A percentile compares a stretch with the other conserved stretches of the same genome.
Evolutionary conservation across 2,113 vertebrate species (phyloP).

Genomic region (Solea senegalensis): DNA sequence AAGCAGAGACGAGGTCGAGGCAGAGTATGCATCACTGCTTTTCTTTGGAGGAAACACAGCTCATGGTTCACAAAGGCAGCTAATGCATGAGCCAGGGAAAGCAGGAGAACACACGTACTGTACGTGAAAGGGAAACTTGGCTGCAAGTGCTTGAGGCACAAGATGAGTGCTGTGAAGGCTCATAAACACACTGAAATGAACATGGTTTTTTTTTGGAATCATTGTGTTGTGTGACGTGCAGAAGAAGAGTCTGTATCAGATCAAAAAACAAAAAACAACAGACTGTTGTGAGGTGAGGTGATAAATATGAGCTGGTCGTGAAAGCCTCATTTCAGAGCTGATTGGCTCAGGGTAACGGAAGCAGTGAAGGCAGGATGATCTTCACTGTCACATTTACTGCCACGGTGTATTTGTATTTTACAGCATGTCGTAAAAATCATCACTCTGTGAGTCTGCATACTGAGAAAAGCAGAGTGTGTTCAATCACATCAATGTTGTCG

Average conservation of each 20-base stretch:
- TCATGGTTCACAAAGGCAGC: conserved; percentile 38
- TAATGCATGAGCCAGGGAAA: conserved; percentile 54
- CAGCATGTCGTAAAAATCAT: too few relatives aligned
- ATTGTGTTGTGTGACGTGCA: not conserved
- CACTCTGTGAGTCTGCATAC: too few relatives aligned
- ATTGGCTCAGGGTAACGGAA: too few relatives aligned
- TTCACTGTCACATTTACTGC: too few relatives aligned
- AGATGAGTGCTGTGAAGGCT: conserved; percentile 9
- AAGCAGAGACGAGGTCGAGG: conserved; percentile 47
- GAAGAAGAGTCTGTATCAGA: not conserved
- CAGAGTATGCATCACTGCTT: conserved; percentile 62
- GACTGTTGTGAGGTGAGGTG: too few relatives aligned
- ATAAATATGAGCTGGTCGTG: too few relatives aligned
- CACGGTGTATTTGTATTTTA: too few relatives aligned
- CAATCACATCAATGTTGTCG: too few relatives aligned
- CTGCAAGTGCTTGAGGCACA: conserved; percentile 33
- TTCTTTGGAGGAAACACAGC: conserved; percentile 51
- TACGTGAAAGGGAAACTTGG: conserved; percentile 33
- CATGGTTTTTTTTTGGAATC: not conserved
- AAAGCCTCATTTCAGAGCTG: too few relatives aligned
- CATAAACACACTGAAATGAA: not conserved
- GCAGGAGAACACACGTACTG: conserved; percentile 42
- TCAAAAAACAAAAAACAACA: too few relatives aligned
- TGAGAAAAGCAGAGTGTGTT: too few relatives aligned
- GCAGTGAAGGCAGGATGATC: too few relatives aligned